A percentile compares a stretch with the other conserved stretches of the same genome.
These are phyloP conservation scores for Agrochola litura DNA, from an alignment of 2,888 invertebrate genomes.

Conservation along the genomic window DNA sequence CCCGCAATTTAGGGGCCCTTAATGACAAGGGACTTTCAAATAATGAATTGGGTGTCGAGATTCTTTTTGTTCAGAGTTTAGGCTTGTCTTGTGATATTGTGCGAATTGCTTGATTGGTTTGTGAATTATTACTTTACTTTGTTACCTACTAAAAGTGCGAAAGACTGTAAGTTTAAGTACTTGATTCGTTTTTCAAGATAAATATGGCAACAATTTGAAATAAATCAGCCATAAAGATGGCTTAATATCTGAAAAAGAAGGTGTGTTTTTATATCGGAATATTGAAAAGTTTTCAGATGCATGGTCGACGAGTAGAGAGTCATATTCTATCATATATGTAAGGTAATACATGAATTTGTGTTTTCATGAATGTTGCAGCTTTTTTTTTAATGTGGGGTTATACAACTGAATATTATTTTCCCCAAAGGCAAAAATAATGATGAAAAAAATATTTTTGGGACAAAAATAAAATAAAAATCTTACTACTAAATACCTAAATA, in stretches of 20 bases:
- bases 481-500: not conserved
- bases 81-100: conserved; percentile 30
- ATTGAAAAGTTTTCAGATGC: not conserved
- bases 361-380: not conserved
- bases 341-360: too few relatives aligned
- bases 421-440: not conserved
- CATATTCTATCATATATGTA: too few relatives aligned
- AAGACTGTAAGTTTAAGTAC: not conserved
- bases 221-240: not conserved
- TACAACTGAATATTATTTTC: not conserved
- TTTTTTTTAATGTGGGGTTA: not conserved
- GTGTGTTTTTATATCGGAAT: too few relatives aligned
- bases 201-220: not conserved
- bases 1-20: conserved; percentile 68
- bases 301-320: too few relatives aligned
- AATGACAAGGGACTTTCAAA: conserved; percentile 60
- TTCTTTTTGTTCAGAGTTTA: conserved; percentile 49
- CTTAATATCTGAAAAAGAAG: not conserved
- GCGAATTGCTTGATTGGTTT: conserved; percentile 41
- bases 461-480: too few relatives aligned
- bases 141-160: not conserved
- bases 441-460: not conserved
- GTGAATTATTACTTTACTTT: not conserved
- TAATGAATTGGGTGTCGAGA: conserved; percentile 63
- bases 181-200: not conserved